phyloP scores from a whole-genome alignment of 2,113 vertebrate genomes.

The Oncorhynchus nerka region DNA sequence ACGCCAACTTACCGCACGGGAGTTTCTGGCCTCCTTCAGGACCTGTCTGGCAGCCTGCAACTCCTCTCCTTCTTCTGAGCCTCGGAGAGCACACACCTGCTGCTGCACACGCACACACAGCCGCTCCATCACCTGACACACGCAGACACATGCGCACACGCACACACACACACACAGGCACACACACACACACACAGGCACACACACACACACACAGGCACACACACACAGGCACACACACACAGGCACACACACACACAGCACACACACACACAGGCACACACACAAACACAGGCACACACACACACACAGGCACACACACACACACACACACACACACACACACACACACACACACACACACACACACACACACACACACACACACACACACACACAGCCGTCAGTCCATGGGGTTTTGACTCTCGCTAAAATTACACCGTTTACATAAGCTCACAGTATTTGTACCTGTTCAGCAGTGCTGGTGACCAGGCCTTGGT shows the following conservation, averaged over 20 bases:
- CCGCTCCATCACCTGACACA: slow-evolving; percentile 81
- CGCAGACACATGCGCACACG: too few relatives aligned
- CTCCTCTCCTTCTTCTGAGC: slow-evolving; percentile 80
- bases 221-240: background rate
- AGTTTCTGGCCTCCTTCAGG: slow-evolving; percentile 88
- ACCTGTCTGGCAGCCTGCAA: slow-evolving; percentile 83
- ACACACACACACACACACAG: background rate
- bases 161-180: background rate
- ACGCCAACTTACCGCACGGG: slow-evolving; percentile 78
- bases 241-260: background rate
- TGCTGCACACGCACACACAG: slow-evolving; percentile 85
- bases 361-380: too few relatives aligned
- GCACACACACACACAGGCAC: too few relatives aligned
- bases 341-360: slow-evolving; percentile 67
- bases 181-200: background rate
- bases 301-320: background rate
- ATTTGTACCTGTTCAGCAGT: slow-evolving; percentile 84
- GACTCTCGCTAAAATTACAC: background rate
- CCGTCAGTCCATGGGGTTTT: background rate
- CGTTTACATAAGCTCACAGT: slow-evolving; percentile 26
- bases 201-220: background rate
- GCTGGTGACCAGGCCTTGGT: slow-evolving; percentile 88
- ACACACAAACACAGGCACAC: slow-evolving; percentile 36
- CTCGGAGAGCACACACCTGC: slow-evolving; percentile 81
- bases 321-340: slow-evolving; percentile 54